Conservation (phyloP, 1,140 invertebrate genomes). For the Galleria mellonella region DNA sequence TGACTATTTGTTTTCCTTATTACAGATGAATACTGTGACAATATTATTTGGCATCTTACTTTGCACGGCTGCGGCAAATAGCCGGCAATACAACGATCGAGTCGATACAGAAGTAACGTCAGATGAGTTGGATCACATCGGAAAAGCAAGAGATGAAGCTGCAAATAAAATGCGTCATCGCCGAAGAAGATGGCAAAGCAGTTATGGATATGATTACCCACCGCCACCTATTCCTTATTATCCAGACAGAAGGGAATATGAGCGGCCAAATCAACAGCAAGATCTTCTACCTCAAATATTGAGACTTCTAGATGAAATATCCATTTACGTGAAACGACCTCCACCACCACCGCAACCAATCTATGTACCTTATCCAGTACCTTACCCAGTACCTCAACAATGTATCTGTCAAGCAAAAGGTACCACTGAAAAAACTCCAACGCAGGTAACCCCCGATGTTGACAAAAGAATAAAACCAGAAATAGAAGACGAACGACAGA, state of each 20-base stretch:
- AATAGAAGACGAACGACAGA: conserved; percentile 28
- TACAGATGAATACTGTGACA: conserved; percentile 27
- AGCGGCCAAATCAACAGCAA: conserved; percentile 20
- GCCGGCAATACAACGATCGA: conserved; percentile 7
- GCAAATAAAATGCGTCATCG: conserved; percentile 25
- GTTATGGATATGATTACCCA: conserved; percentile 32
- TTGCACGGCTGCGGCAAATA: conserved; percentile 13
- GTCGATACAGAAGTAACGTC: neutral
- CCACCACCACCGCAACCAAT: conserved; percentile 42
- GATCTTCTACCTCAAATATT: conserved; percentile 32
- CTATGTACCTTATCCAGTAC: conserved; percentile 43
- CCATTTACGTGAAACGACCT: conserved; percentile 21
- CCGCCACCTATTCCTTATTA: conserved; percentile 18
- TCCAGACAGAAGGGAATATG: conserved; percentile 22
- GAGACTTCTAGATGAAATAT: conserved; percentile 38
- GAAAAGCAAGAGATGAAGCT: neutral
- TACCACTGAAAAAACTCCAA: conserved; percentile 1
- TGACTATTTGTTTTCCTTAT: conserved; percentile 8
- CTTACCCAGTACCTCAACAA: conserved; percentile 20
- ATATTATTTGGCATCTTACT: conserved; percentile 12
- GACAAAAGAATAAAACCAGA: neutral
- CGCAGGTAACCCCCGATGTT: neutral
- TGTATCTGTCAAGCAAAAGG: conserved; percentile 6
- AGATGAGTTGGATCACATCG: conserved; percentile 3
- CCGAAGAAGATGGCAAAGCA: conserved; percentile 29